A percentile compares a stretch with the other conserved stretches of the same genome.
These are phyloP conservation scores for Hydrozoanthus gracilis DNA, from an alignment of 92 coral and sea anemone genomes.

Conservation along the genomic window DNA sequence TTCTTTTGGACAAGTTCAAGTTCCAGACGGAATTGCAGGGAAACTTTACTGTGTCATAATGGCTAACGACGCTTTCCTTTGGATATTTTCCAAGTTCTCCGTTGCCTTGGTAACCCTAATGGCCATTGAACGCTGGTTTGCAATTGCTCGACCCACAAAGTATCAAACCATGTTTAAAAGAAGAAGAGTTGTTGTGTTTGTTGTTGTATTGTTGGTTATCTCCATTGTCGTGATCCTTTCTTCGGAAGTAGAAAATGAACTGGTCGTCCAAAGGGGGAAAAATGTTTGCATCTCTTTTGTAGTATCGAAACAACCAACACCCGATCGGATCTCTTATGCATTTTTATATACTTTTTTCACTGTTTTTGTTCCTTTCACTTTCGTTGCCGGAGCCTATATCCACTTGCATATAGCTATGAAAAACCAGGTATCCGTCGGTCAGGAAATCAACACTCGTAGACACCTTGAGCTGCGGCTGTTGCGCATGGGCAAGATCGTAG, in stretches of 20 bases:
- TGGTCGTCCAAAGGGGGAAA: not conserved
- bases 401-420: slow-evolving; percentile 16
- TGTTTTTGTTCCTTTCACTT: slow-evolving; percentile 12
- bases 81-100: slow-evolving; percentile 31
- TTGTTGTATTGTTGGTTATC: not conserved
- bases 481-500: slow-evolving; percentile 30
- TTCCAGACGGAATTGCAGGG: not conserved
- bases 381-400: slow-evolving; percentile 7
- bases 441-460: slow-evolving; percentile 16
- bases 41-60: not conserved
- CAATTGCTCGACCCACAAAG: slow-evolving; percentile 27
- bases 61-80: too few relatives aligned
- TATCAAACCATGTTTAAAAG: slow-evolving; percentile 6
- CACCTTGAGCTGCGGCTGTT: slow-evolving; percentile 32
- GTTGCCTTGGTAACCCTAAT: slow-evolving; percentile 39
- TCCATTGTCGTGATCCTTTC: not conserved
- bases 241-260: slow-evolving; percentile 2
- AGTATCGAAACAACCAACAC: too few relatives aligned
- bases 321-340: slow-evolving; percentile 6
- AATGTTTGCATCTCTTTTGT: too few relatives aligned
- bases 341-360: slow-evolving; percentile 10
- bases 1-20: not conserved
- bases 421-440: not conserved
- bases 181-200: not conserved
- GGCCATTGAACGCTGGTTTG: slow-evolving; percentile 40